Evolutionary conservation across 1,140 invertebrate species (phyloP).

Genomic region (Pemphigus obesinymphae): DNA sequence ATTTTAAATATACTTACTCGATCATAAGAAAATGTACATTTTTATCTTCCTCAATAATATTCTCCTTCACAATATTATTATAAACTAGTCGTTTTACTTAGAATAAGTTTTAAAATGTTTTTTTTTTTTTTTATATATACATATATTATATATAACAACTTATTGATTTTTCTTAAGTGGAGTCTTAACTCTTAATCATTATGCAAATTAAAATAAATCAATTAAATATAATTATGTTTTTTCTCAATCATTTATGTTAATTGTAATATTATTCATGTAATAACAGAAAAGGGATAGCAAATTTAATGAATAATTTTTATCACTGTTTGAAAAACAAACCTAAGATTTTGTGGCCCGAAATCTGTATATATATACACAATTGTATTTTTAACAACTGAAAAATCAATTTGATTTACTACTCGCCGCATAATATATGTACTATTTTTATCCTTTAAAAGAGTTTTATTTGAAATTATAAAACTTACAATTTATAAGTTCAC

Average conservation of each 20-base stretch:
- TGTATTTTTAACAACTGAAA: not conserved
- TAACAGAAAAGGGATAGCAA: too few relatives aligned
- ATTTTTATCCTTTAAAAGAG: not conserved
- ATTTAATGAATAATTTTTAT: not conserved
- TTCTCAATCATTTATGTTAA: not conserved
- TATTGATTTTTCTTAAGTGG: not conserved
- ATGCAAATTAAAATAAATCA: not conserved
- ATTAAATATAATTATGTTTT: too few relatives aligned
- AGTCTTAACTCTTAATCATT: not conserved
- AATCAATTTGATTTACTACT: not conserved
- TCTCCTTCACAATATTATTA: not conserved
- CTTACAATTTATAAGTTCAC: not conserved
- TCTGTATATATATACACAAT: not conserved
- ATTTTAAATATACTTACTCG: not conserved
- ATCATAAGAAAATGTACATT: not conserved
- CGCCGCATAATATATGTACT: not conserved
- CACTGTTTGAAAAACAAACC: not conserved
- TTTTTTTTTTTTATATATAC: not conserved
- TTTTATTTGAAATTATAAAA: not conserved
- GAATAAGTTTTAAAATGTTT: not conserved
- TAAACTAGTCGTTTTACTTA: not conserved
- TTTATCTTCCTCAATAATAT: not conserved
- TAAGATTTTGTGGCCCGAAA: not conserved
- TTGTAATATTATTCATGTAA: not conserved
- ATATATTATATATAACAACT: not conserved